These are phyloP conservation scores for Latrodectus geometricus DNA, from an alignment of 1,140 invertebrate species.

Conservation along the genomic window DNA sequence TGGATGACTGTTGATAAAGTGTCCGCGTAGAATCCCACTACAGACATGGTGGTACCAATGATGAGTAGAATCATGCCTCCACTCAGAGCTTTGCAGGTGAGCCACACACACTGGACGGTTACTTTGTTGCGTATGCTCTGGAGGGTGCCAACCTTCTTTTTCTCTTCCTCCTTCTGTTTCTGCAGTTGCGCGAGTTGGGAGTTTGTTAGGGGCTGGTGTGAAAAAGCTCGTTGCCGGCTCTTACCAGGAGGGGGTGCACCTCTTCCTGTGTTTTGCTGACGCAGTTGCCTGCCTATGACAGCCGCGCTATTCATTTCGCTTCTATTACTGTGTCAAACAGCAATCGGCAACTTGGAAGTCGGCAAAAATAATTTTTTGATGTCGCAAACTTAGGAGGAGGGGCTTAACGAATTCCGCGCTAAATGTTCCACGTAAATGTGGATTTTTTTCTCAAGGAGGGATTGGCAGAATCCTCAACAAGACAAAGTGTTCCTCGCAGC, in stretches of 20 bases:
- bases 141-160: conserved; percentile 35
- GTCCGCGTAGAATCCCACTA: conserved; percentile 82
- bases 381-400: background rate
- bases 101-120: conserved; percentile 79
- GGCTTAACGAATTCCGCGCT: background rate
- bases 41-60: conserved; percentile 88
- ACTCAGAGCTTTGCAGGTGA: conserved; percentile 87
- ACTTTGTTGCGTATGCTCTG: conserved; percentile 59
- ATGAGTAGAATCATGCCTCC: conserved; percentile 85
- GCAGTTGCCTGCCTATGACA: conserved; percentile 66
- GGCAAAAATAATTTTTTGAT: background rate
- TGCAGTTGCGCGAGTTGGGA: conserved; percentile 54
- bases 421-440: background rate
- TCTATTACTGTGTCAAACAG: background rate
- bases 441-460: background rate
- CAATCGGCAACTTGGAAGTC: background rate
- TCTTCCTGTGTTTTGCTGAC: conserved; percentile 65
- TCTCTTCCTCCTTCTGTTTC: conserved; percentile 54
- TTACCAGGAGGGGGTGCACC: conserved; percentile 63
- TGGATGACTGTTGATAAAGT: conserved; percentile 83
- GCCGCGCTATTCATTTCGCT: conserved; percentile 65
- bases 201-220: conserved; percentile 61
- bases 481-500: conserved; percentile 7
- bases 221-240: conserved; percentile 64
- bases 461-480: conserved; percentile 15